Evolutionary conservation across 2,113 vertebrate genomes (phyloP).

Genomic region (Cariama cristata): DNA sequence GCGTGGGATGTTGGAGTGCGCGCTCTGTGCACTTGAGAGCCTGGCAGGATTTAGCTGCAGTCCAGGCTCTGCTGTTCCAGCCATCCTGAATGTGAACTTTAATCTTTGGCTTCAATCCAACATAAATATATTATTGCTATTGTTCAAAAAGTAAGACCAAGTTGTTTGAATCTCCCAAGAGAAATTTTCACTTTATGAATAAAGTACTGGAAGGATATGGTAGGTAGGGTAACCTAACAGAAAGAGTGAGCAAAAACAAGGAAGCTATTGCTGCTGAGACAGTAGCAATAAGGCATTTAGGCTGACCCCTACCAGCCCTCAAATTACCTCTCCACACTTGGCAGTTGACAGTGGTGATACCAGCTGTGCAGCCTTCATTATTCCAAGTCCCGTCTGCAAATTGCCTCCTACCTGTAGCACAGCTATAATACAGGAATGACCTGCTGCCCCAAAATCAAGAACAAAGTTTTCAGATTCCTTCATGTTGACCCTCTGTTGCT

Average conservation of each 20-base stretch:
- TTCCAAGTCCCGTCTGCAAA: background rate
- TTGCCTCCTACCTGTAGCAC: background rate
- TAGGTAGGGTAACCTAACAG: background rate
- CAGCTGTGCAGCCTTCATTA: background rate
- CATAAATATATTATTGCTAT: background rate
- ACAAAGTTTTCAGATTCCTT: background rate
- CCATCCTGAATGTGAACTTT: background rate
- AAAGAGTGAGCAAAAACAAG: background rate
- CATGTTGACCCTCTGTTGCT: background rate
- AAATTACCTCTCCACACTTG: background rate
- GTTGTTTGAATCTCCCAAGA: background rate
- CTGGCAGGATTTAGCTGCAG: background rate
- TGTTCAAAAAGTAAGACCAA: background rate
- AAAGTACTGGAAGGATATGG: background rate
- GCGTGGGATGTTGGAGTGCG: rapidly evolving
- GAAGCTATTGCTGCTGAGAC: background rate
- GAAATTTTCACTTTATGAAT: background rate
- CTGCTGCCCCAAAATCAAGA: background rate
- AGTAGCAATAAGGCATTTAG: background rate
- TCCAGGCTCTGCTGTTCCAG: background rate
- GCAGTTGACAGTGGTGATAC: background rate
- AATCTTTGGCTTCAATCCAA: background rate
- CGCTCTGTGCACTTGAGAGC: too few relatives aligned
- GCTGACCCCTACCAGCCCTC: background rate
- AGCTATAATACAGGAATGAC: background rate